A percentile compares a stretch with the other conserved stretches of the same genome.
phyloP scores from a whole-genome alignment of 1,140 invertebrate genomes.

The Lasaia peninsularis region DNA sequence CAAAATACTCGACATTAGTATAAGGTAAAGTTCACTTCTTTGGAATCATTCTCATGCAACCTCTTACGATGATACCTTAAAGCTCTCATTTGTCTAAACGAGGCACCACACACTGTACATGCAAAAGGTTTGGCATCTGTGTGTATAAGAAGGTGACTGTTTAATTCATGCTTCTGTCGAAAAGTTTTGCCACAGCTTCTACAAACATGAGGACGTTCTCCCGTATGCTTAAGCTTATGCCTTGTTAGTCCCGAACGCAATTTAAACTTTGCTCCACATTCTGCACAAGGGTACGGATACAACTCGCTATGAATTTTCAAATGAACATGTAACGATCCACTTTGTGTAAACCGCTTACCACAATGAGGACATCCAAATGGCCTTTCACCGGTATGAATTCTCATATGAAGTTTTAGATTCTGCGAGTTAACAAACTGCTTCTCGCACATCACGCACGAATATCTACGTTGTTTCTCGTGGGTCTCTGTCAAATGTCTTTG shows the following conservation, averaged over 20 bases:
- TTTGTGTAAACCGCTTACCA: constrained; percentile 66
- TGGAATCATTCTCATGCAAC: constrained; percentile 31
- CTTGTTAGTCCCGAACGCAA: constrained; percentile 78
- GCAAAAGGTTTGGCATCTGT: constrained; percentile 38
- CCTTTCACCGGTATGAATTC: constrained; percentile 83
- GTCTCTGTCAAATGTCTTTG: constrained; percentile 81
- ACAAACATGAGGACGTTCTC: constrained; percentile 82
- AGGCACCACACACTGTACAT: constrained; percentile 38
- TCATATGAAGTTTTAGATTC: constrained; percentile 78
- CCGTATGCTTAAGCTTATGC: constrained; percentile 81
- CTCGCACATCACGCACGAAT: constrained; percentile 75
- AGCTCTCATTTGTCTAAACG: constrained; percentile 47
- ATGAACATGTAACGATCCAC: constrained; percentile 65
- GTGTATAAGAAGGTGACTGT: constrained; percentile 68
- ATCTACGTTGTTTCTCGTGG: constrained; percentile 80
- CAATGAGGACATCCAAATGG: constrained; percentile 80
- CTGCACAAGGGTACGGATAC: constrained; percentile 79
- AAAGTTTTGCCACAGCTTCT: constrained; percentile 80
- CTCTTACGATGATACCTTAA: constrained; percentile 44
- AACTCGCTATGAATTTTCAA: constrained; percentile 75
- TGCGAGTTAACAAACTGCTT: constrained; percentile 78
- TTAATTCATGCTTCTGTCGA: constrained; percentile 79
- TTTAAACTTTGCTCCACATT: constrained; percentile 81
- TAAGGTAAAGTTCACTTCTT: constrained; percentile 5
- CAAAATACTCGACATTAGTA: not conserved